Base-by-base conservation (phyloP, 2,888 invertebrate genomes). In the Campopleginae sp. region DNA sequence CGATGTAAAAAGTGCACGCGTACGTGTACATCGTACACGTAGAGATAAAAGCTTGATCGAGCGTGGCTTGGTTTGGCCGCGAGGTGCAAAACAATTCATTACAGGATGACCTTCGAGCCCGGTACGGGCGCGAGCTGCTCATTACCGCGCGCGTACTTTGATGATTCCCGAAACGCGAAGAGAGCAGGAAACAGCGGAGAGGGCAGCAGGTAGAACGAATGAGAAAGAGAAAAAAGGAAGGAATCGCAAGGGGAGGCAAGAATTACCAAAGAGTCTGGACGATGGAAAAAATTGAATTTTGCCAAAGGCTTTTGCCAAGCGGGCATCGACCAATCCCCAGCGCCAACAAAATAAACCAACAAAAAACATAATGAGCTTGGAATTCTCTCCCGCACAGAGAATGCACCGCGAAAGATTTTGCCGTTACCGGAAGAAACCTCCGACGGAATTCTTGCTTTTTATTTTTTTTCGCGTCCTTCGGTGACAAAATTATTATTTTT, bases 11-110 rank as follows among this genome's bases (percentile, higher is more conserved):
- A 23, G 14, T 19, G 12, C 42, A 42, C 14, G 44, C 33, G 6
- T 66, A 51, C 46, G 33, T 63, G 17, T 63, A 19, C 27, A 58
- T 51, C 2, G 38, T 44, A 31, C 23, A 31, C 61, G 6, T 42
- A 61, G 1, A 33, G 31, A n/a, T 71, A 27, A 76, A 63, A 54
- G 72, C 70, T 46, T 61, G 58, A 70, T 79, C 58, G 46, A 54
- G 84, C 79, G 80, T 78, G n/a, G n/a, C 65, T 66, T 63, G 80
- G 79, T 86, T 86, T 91, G 91, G 90, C 92, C 89, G 89, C 90
- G 90, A 93, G 92, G 92, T 92, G 92, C 90, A 92, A 93, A 93
- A 92, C 92, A 93, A 93, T 93, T 92, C 92, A 92, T 93, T 93
- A 93, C 91, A 89, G 86, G 84, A 84, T 89, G 91, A 91, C 90